A percentile compares a stretch with the other conserved stretches of the same genome.
Evolutionary conservation across 2,113 vertebrate species (phyloP).

Genomic region (Muntiacus reevesi): DNA sequence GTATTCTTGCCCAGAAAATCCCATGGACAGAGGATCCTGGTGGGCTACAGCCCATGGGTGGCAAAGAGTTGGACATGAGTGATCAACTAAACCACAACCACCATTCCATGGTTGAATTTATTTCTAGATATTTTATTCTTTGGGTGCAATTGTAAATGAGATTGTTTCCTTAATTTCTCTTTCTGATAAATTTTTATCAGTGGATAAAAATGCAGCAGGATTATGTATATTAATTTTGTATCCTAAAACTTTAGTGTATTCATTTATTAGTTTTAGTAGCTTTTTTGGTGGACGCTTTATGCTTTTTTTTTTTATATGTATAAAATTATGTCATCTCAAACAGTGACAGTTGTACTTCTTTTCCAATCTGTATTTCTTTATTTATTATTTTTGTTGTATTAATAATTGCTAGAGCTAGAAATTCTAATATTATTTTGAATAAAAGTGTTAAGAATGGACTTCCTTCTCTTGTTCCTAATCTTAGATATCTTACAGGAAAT

Average conservation of each 20-base stretch:
- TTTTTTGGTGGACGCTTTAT: neutral
- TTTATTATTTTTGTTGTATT: neutral
- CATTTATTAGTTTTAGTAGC: neutral
- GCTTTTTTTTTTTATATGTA: neutral
- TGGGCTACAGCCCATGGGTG: too few relatives aligned
- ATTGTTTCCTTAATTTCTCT: neutral
- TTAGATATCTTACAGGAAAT: neutral
- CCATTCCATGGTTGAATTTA: neutral
- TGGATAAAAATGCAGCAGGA: neutral
- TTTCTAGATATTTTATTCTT: neutral
- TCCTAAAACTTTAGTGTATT: neutral
- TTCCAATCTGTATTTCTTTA: neutral
- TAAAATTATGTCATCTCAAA: neutral
- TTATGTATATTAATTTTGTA: neutral
- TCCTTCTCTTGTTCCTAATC: neutral
- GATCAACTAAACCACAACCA: too few relatives aligned
- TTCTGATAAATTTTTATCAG: neutral
- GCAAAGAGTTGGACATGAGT: too few relatives aligned
- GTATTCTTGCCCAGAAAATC: too few relatives aligned
- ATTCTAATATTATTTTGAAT: neutral
- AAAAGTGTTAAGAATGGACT: neutral
- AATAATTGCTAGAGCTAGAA: neutral
- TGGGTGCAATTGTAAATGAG: neutral
- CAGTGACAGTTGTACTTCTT: neutral
- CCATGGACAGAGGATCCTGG: too few relatives aligned